phyloP scores from a whole-genome alignment of 1,140 invertebrate species.

The Drosophila hydei region DNA sequence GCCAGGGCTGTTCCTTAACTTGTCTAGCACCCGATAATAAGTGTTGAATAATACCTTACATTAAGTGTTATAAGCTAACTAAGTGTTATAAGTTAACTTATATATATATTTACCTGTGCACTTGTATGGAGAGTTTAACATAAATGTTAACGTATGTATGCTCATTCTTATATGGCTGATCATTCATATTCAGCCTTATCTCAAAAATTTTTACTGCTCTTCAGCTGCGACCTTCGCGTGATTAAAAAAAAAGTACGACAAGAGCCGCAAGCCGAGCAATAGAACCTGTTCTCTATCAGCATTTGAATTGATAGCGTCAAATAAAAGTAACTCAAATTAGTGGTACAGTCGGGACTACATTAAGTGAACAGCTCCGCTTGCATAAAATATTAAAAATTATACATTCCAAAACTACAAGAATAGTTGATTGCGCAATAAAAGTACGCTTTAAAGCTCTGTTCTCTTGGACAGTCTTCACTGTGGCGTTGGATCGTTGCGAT shows the following conservation, averaged over 20 bases:
- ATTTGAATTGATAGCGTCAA: conserved; percentile 17
- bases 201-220: conserved; percentile 26
- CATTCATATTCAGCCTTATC: conserved; percentile 20
- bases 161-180: neutral
- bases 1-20: too few species aligned
- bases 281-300: conserved; percentile 13
- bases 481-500: neutral
- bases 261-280: conserved; percentile 5
- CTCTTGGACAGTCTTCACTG: neutral
- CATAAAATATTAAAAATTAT: neutral
- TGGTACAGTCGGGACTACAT: neutral
- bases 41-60: too few species aligned
- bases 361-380: neutral
- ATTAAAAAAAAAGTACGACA: conserved; percentile 19
- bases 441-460: neutral
- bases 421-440: too few species aligned
- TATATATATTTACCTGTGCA: too few species aligned
- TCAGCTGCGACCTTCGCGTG: conserved; percentile 2
- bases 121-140: too few species aligned
- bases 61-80: too few species aligned
- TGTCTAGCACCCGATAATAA: too few species aligned
- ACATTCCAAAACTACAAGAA: neutral
- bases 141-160: neutral
- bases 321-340: conserved; percentile 7
- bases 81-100: too few species aligned